phyloP scores from a whole-genome alignment of 2,888 invertebrate genomes.

The Nemapogon koenigi region DNA sequence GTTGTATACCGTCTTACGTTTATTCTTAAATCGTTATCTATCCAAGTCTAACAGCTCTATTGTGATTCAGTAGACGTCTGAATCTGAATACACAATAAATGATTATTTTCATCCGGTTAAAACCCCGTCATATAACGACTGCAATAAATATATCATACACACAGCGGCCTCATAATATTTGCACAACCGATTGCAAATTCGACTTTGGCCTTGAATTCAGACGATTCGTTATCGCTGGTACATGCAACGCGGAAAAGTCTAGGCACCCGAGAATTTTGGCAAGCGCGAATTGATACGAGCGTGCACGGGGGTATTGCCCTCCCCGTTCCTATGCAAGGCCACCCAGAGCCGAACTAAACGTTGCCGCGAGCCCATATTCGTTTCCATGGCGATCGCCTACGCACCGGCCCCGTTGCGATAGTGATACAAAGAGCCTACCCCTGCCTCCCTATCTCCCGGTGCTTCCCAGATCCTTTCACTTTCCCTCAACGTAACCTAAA shows the following conservation, averaged over 20 bases:
- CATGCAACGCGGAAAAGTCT: slow-evolving; percentile 30
- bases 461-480: slow-evolving; percentile 40
- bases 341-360: slow-evolving; percentile 54
- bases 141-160: no score
- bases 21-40: no score
- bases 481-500: slow-evolving; percentile 48
- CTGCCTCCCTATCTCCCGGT: slow-evolving; percentile 20
- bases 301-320: slow-evolving; percentile 60
- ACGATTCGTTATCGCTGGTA: slow-evolving; percentile 8
- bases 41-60: no score
- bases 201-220: slow-evolving; percentile 5
- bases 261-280: slow-evolving; percentile 17
- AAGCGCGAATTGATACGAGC: slow-evolving; percentile 50
- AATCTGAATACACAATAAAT: no score
- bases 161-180: slow-evolving; percentile 1
- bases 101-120: no score
- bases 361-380: slow-evolving; percentile 28
- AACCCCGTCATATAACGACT: no score
- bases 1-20: no score
- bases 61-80: no score
- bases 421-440: slow-evolving; percentile 34
- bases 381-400: slow-evolving; percentile 51
- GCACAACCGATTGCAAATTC: slow-evolving; percentile 8
- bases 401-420: slow-evolving; percentile 47
- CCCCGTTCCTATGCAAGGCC: slow-evolving; percentile 65